Evolutionary conservation across 2,888 invertebrate genomes (phyloP).

Genomic region (Diarsia rubi): DNA sequence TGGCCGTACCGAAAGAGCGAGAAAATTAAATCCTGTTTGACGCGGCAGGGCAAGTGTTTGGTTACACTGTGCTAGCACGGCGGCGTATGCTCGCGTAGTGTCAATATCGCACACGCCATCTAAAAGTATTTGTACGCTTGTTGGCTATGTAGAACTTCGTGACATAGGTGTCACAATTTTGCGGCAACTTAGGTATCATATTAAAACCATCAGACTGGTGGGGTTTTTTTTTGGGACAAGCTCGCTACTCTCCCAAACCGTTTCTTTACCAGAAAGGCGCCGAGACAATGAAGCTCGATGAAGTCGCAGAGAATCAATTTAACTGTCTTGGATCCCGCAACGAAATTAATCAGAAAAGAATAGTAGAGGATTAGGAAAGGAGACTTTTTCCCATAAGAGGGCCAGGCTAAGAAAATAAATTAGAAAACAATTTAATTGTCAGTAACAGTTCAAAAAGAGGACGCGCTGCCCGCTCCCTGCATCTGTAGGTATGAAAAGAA

Average conservation of each 20-base stretch:
- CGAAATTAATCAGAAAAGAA: no score
- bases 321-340: no score
- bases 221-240: no score
- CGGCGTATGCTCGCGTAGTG: not conserved
- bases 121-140: not conserved
- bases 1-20: no score
- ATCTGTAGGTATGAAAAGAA: not conserved
- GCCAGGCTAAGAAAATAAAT: not conserved
- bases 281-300: no score
- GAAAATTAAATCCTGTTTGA: not conserved
- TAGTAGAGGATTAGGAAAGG: no score
- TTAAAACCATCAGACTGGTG: no score
- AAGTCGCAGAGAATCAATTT: no score
- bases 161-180: conserved; percentile 2
- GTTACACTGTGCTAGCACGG: not conserved
- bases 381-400: not conserved
- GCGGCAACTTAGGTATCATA: not conserved
- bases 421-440: not conserved
- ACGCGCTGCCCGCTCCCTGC: not conserved
- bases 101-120: conserved; percentile 1
- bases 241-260: no score
- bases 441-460: not conserved
- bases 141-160: conserved; percentile 22
- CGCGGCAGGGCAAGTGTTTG: not conserved
- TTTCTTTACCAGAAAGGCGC: no score